Conservation (phyloP, 2,888 invertebrate genomes). For the Noctua pronuba region DNA sequence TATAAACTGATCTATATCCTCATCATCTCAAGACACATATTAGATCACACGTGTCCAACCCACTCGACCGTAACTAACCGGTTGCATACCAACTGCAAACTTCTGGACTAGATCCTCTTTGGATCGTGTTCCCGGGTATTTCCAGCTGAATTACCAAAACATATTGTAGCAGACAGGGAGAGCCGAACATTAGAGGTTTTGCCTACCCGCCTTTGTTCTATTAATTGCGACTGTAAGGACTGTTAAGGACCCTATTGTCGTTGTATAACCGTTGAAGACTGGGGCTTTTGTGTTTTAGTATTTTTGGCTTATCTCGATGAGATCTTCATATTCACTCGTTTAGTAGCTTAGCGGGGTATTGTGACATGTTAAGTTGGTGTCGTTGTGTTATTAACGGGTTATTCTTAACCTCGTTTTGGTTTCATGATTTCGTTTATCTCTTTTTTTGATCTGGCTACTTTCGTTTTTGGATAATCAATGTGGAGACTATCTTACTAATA, state of each 20-base stretch:
- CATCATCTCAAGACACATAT: neutral
- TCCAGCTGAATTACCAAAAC: conserved; percentile 69
- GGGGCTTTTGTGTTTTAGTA: conserved; percentile 68
- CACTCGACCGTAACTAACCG: conserved; percentile 33
- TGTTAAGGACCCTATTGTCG: conserved; percentile 59
- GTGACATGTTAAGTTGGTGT: conserved; percentile 31
- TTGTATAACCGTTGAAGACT: conserved; percentile 61
- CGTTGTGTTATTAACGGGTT: conserved; percentile 23
- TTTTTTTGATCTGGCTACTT: neutral
- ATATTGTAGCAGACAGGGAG: conserved; percentile 70
- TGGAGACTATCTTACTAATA: neutral
- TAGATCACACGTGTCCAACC: neutral
- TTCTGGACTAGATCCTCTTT: conserved; percentile 39
- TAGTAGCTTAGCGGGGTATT: conserved; percentile 30
- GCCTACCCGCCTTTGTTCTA: conserved; percentile 75
- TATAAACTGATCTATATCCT: neutral
- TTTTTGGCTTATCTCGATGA: conserved; percentile 69
- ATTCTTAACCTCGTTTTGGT: neutral
- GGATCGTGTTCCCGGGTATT: conserved; percentile 55
- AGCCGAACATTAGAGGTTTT: conserved; percentile 75
- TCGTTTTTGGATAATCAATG: too few relatives aligned
- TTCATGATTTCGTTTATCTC: neutral
- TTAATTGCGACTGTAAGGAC: conserved; percentile 79
- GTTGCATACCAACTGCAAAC: conserved; percentile 51
- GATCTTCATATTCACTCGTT: conserved; percentile 53